Conservation (phyloP, 1,140 invertebrate species). For the Drosophila miranda region DNA sequence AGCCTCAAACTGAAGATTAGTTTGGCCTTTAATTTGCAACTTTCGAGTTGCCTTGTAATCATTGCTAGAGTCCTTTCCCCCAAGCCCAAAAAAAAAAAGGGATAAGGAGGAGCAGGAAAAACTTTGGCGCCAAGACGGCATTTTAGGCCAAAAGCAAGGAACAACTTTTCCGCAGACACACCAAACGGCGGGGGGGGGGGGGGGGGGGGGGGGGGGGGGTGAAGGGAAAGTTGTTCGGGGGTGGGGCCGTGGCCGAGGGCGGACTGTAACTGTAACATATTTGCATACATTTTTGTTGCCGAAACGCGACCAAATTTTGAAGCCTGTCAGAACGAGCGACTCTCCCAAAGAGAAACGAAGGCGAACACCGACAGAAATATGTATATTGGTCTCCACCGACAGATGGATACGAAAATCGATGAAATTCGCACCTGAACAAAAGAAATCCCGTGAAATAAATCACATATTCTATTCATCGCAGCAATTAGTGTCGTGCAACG, state of each 20-base stretch:
- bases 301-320: conserved; percentile 53
- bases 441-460: too few species aligned
- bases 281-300: conserved; percentile 58
- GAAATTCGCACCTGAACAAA: too few species aligned
- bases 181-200: too few species aligned
- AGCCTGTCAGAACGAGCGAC: conserved; percentile 43
- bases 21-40: conserved; percentile 63
- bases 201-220: too few species aligned
- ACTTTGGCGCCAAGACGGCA: conserved; percentile 68
- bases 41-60: conserved; percentile 66
- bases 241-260: conserved; percentile 2
- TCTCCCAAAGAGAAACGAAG: conserved; percentile 4
- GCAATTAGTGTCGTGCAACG: too few species aligned
- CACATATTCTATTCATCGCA: too few species aligned
- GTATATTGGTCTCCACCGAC: too few species aligned
- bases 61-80: conserved; percentile 30
- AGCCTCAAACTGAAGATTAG: neutral
- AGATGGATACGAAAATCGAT: too few species aligned
- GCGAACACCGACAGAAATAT: neutral
- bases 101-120: conserved; percentile 19
- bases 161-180: conserved; percentile 46
- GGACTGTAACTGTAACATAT: conserved; percentile 59
- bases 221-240: neutral
- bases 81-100: conserved; percentile 32
- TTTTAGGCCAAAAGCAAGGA: conserved; percentile 46